A percentile compares a stretch with the other conserved stretches of the same genome.
Conservation (phyloP, 2,888 invertebrate genomes). For the Penaeus monodon region DNA sequence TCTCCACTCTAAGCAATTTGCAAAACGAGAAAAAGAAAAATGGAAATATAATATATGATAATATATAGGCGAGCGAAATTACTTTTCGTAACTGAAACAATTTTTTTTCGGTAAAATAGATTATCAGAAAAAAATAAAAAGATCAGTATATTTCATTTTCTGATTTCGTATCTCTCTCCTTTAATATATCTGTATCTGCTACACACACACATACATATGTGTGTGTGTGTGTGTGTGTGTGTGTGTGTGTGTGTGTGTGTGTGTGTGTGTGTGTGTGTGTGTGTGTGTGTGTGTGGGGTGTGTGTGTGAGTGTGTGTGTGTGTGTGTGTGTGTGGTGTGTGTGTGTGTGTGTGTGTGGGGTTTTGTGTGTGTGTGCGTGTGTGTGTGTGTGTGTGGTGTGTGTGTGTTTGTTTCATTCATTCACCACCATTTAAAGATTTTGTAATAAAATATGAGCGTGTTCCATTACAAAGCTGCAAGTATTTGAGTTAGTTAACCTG, state of each 20-base stretch:
- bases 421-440: no score
- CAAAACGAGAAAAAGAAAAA: background rate
- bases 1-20: background rate
- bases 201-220: background rate
- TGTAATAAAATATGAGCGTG: no score
- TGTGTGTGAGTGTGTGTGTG: background rate
- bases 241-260: background rate
- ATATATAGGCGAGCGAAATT: background rate
- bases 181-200: background rate
- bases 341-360: background rate
- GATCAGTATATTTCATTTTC: background rate
- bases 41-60: background rate
- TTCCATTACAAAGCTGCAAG: no score
- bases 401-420: no score
- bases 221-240: constrained; percentile 19
- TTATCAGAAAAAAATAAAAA: background rate
- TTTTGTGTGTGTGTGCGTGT: no score
- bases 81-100: background rate
- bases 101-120: background rate
- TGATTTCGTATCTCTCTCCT: background rate
- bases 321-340: constrained; percentile 15
- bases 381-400: no score
- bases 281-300: background rate
- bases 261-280: constrained; percentile 16
- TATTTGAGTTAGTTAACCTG: no score